Percentiles rank a stretch among this genome's conserved stretches.
These are phyloP conservation scores for Drosophila repletoides DNA, from an alignment of 1,140 invertebrate species.

Conservation along the genomic window DNA sequence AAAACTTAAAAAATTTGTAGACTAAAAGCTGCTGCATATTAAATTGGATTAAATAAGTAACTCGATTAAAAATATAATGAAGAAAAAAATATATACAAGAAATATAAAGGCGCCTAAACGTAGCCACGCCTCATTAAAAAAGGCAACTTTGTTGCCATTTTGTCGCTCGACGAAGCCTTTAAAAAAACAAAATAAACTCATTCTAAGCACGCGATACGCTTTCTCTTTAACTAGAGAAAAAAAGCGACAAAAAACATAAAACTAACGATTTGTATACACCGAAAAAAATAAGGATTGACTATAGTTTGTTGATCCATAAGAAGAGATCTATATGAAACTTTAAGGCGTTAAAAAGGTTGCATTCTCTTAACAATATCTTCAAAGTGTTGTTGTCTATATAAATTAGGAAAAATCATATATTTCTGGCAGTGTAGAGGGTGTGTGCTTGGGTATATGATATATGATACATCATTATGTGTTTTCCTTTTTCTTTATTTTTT, in stretches of 20 bases:
- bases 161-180: background rate
- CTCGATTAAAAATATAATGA: constrained; percentile 26
- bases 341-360: constrained; percentile 38
- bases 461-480: constrained; percentile 39
- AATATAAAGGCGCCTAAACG: constrained; percentile 1
- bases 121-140: constrained; percentile 2
- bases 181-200: constrained; percentile 39
- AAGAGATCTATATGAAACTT: too few relatives aligned
- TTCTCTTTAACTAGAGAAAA: constrained; percentile 4
- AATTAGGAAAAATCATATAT: background rate
- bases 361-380: too few relatives aligned
- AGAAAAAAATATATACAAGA: background rate
- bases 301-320: too few relatives aligned
- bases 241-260: constrained; percentile 11
- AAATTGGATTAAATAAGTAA: constrained; percentile 14
- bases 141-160: background rate
- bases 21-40: constrained; percentile 5
- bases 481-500: constrained; percentile 2
- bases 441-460: constrained; percentile 8
- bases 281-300: too few relatives aligned
- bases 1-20: background rate
- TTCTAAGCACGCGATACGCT: constrained; percentile 41
- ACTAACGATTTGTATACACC: too few relatives aligned
- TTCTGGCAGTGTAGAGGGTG: background rate
- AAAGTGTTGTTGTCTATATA: constrained; percentile 1